Conservation (phyloP, 1,140 invertebrate genomes). For the Ptiloglossa arizonensis region DNA sequence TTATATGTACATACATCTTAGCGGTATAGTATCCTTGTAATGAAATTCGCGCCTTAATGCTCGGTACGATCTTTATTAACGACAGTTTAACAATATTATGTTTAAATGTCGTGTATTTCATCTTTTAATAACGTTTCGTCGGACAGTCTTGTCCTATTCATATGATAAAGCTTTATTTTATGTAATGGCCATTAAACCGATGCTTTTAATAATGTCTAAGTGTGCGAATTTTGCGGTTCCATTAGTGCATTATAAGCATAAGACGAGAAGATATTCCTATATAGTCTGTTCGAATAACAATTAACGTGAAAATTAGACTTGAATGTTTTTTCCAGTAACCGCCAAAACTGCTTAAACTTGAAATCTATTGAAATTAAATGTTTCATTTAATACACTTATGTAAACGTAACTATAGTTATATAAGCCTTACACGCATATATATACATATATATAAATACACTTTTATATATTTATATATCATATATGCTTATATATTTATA, state of each 20-base stretch:
- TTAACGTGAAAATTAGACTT: constrained; percentile 46
- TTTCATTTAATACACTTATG: constrained; percentile 15
- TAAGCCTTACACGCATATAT: constrained; percentile 50
- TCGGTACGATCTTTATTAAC: constrained; percentile 1
- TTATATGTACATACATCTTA: constrained; percentile 34
- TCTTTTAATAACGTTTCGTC: constrained; percentile 5
- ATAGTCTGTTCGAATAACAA: constrained; percentile 46
- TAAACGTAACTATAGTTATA: constrained; percentile 54
- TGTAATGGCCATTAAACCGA: not conserved
- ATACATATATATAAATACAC: constrained; percentile 43
- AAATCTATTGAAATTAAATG: constrained; percentile 48
- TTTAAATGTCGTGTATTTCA: constrained; percentile 1
- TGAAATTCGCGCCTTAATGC: constrained; percentile 5
- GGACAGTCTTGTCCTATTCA: not conserved
- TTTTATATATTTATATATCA: constrained; percentile 14
- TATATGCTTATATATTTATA: constrained; percentile 32
- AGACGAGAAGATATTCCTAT: constrained; percentile 24
- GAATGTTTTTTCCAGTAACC: constrained; percentile 43
- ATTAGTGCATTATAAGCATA: constrained; percentile 34
- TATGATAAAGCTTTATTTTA: constrained; percentile 5
- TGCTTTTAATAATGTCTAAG: constrained; percentile 10
- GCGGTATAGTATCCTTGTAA: constrained; percentile 3
- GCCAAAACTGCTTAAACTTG: constrained; percentile 47
- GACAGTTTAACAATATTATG: constrained; percentile 8
- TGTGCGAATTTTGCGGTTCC: constrained; percentile 32